A percentile compares a stretch with the other conserved stretches of the same genome.
Evolutionary conservation across 2,888 invertebrate species (phyloP).

Genomic region (Cantharis rufa): DNA sequence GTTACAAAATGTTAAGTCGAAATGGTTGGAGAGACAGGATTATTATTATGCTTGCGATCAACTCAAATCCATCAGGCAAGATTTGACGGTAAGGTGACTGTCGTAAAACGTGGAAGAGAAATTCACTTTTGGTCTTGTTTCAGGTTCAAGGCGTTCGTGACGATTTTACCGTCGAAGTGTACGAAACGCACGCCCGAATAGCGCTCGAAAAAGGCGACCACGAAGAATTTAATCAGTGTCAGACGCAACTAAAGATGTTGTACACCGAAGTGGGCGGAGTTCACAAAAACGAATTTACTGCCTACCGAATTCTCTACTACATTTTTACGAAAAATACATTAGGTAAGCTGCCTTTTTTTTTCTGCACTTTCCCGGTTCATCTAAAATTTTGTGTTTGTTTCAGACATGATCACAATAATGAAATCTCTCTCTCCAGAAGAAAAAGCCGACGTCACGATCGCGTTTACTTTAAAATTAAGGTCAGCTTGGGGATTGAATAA

Average conservation of each 20-base stretch:
- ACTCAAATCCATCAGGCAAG: constrained; percentile 97
- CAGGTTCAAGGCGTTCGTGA: constrained; percentile 95
- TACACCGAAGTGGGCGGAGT: constrained; percentile 78
- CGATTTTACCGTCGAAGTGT: constrained; percentile 94
- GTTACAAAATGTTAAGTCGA: constrained; percentile 85
- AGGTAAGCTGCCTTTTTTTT: no score
- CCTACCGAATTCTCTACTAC: constrained; percentile 95
- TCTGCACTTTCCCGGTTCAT: no score
- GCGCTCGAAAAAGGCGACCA: constrained; percentile 98
- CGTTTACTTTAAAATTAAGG: constrained; percentile 84
- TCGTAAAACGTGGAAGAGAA: not conserved
- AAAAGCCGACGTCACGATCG: constrained; percentile 79
- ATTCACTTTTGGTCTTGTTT: constrained; percentile 30
- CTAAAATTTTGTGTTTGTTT: constrained; percentile 46
- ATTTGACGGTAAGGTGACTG: constrained; percentile 81
- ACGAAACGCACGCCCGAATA: constrained; percentile 98
- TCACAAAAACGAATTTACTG: constrained; percentile 90
- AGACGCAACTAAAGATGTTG: constrained; percentile 95
- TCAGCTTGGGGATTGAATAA: constrained; percentile 94
- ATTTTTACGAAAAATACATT: constrained; percentile 97
- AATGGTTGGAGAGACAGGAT: constrained; percentile 89
- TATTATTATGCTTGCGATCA: constrained; percentile 98
- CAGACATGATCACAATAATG: constrained; percentile 92
- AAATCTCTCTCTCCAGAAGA: constrained; percentile 78
- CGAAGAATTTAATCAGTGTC: constrained; percentile 99